These are phyloP conservation scores for Kryptolebias ocellatus DNA, from an alignment of 2,797 vertebrate genomes.

Conservation along the genomic window DNA sequence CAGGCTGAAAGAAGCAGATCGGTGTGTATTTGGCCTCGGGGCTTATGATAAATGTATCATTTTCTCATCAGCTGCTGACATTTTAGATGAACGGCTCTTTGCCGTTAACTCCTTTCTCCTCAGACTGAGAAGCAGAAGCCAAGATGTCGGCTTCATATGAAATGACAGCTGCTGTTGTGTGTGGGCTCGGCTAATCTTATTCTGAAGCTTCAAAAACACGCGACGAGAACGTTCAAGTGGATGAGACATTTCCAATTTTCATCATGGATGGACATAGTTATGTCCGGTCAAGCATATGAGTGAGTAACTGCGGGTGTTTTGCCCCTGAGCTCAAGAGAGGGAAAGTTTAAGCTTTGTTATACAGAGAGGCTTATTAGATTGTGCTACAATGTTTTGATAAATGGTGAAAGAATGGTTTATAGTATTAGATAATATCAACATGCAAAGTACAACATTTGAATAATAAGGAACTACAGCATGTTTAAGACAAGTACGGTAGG, in stretches of 20 bases:
- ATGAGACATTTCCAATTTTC: conserved; percentile 22
- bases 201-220: conserved; percentile 9
- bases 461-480: too few relatives aligned
- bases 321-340: conserved; percentile 4
- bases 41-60: neutral
- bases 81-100: neutral
- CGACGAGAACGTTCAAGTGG: conserved; percentile 6
- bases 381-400: neutral
- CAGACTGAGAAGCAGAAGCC: conserved; percentile 3
- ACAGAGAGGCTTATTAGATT: neutral
- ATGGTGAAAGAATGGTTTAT: neutral
- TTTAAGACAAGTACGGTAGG: too few relatives aligned
- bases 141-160: neutral
- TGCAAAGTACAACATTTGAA: too few relatives aligned
- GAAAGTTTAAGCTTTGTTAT: conserved; percentile 5
- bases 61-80: conserved; percentile 4
- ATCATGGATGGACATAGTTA: conserved; percentile 10
- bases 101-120: neutral
- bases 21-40: neutral
- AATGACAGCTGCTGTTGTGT: conserved; percentile 16
- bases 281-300: conserved; percentile 30
- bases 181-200: neutral
- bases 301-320: conserved; percentile 2
- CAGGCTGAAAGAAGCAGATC: neutral
- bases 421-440: too few relatives aligned